Percentiles rank a stretch among this genome's conserved stretches.
phyloP scores from a whole-genome alignment of 2,797 vertebrate genomes.

The Tympanoctomys barrerae region DNA sequence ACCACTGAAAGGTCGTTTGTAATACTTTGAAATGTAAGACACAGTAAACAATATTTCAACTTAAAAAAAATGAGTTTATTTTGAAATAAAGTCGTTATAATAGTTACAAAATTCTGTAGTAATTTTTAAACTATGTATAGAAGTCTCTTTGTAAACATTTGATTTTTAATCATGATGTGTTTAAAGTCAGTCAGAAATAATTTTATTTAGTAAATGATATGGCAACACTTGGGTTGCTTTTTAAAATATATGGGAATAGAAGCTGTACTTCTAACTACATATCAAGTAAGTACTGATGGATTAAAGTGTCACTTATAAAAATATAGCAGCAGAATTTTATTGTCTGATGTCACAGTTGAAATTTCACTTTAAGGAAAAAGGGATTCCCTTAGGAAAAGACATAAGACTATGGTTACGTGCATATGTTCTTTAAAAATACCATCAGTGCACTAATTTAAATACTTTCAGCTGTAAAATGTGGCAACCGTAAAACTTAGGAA shows the following conservation, averaged over 20 bases:
- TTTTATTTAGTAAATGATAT: constrained; percentile 50
- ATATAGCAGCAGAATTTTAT: not conserved
- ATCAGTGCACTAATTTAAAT: not conserved
- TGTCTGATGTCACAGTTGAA: not conserved
- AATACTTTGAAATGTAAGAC: constrained; percentile 81
- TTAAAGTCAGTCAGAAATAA: constrained; percentile 20
- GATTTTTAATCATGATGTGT: not conserved
- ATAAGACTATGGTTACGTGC: not conserved
- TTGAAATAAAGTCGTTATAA: constrained; percentile 25
- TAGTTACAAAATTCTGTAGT: constrained; percentile 16
- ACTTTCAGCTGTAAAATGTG: not conserved
- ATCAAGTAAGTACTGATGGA: not conserved
- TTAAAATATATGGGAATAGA: not conserved
- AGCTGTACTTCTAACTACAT: not conserved
- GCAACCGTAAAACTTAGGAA: not conserved
- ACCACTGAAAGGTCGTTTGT: constrained; percentile 87
- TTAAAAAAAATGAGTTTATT: constrained; percentile 67
- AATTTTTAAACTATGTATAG: constrained; percentile 38
- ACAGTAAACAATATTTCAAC: constrained; percentile 77
- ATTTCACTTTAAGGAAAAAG: not conserved
- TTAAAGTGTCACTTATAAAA: not conserved
- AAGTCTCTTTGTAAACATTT: constrained; percentile 22
- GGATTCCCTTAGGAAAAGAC: not conserved
- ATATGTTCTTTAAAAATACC: not conserved
- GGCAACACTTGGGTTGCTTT: constrained; percentile 21